These are phyloP conservation scores for Cylloceria caligata DNA, from an alignment of 2,888 invertebrate genomes.

Conservation along the genomic window DNA sequence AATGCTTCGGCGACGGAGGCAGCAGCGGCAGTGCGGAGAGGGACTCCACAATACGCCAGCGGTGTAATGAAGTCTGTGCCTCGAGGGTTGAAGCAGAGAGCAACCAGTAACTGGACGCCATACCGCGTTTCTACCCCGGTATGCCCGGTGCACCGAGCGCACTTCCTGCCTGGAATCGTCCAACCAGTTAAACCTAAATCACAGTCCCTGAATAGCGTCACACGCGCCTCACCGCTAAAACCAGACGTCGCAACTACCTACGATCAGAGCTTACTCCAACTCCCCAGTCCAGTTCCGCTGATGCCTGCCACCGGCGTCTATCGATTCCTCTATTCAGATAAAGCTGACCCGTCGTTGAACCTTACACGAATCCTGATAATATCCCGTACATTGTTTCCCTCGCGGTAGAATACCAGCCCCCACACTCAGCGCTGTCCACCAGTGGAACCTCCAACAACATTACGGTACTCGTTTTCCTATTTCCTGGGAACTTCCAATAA, in stretches of 20 bases:
- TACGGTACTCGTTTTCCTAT: slow-evolving; percentile 45
- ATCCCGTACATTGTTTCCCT: slow-evolving; percentile 36
- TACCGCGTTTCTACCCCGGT: slow-evolving; percentile 58
- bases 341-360: slow-evolving; percentile 24
- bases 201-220: slow-evolving; percentile 70
- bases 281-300: slow-evolving; percentile 44
- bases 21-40: slow-evolving; percentile 35
- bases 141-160: slow-evolving; percentile 50
- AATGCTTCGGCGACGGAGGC: slow-evolving; percentile 34
- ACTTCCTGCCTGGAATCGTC: slow-evolving; percentile 74
- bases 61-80: slow-evolving; percentile 71
- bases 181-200: slow-evolving; percentile 73
- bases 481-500: slow-evolving; percentile 48
- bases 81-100: slow-evolving; percentile 46
- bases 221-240: slow-evolving; percentile 67
- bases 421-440: background rate
- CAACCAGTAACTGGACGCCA: slow-evolving; percentile 24
- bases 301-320: slow-evolving; percentile 32
- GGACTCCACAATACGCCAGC: slow-evolving; percentile 67
- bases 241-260: slow-evolving; percentile 55
- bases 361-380: slow-evolving; percentile 14
- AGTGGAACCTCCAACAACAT: slow-evolving; percentile 28
- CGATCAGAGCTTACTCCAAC: slow-evolving; percentile 33
- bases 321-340: slow-evolving; percentile 51
- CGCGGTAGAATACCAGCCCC: background rate